Base-by-base conservation (phyloP, 2,888 invertebrate species). In the Platycheirus albimanus region DNA sequence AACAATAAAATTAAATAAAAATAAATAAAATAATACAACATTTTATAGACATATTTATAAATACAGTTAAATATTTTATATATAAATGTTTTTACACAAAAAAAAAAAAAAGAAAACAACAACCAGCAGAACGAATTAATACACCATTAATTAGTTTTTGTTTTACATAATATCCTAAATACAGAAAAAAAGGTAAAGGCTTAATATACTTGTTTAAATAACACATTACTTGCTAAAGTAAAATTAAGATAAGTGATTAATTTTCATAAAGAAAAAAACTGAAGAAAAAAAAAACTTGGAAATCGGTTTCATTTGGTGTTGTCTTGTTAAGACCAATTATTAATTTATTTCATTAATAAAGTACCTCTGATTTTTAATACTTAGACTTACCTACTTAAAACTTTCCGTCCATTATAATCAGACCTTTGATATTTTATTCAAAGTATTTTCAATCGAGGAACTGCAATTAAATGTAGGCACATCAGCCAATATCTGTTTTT, bases 351-450 rank as follows among this genome's bases (percentile, higher is more conserved):
- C 19, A 30, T 51, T 24, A 17, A 3, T 17, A 3, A 72, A 30
- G 17, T 15, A 20, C 19, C 10, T 63, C 20, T 52, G 10, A 24
- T 36, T 20, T 43, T 33, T 33, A 41, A 15, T 52, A 52, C 30
- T 33, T 30, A 56, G 19, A 41, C 20, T n/a, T n/a, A n/a, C n/a
- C n/a, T n/a, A 33, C 15, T 47, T 70, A 45, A 28, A 76, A 72
- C 88, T 90, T 90, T 90, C 90, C 90, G 90, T 90, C 90, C 90
- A 90, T 90, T 90, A 90, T 90, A 90, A 90, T 88, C 90, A 90
- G 90, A 90, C 90, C 90, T 90, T 90, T 90, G 89, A 88, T 88
- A 72, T 54, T 70, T 63, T 41, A 61, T 51, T 67, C 38, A 54
- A 71, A 19, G 70, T 58, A 66, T 41, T 17, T 49, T 28, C 45